A percentile compares a stretch with the other conserved stretches of the same genome.
Conservation (phyloP, 2,888 invertebrate species). For the Zonitis immaculata region DNA sequence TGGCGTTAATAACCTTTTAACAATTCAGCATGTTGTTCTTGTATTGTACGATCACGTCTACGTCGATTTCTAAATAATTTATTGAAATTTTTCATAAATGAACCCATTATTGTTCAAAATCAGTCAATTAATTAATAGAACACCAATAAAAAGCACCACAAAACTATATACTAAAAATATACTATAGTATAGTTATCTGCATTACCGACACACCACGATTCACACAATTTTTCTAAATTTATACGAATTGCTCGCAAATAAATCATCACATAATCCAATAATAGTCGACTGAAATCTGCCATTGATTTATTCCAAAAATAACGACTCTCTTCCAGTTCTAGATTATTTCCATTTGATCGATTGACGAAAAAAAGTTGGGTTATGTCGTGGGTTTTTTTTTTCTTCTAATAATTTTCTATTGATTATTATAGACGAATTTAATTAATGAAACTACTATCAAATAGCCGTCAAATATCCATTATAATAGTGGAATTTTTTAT, state of each 20-base stretch:
- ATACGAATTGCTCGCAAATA: too few relatives aligned
- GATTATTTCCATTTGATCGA: too few relatives aligned
- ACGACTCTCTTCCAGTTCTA: too few relatives aligned
- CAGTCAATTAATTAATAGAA: too few relatives aligned
- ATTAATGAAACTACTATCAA: slow-evolving; percentile 35
- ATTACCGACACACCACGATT: not conserved
- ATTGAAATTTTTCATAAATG: not conserved
- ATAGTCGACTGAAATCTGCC: too few relatives aligned
- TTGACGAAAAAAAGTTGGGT: too few relatives aligned
- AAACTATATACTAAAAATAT: not conserved
- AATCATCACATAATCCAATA: too few relatives aligned
- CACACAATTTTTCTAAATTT: too few relatives aligned
- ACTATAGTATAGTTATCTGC: not conserved
- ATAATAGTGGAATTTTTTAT: slow-evolving; percentile 15
- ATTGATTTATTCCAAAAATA: too few relatives aligned
- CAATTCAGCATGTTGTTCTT: slow-evolving; percentile 40
- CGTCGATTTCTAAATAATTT: not conserved
- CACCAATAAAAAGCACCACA: not conserved
- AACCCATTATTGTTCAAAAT: not conserved
- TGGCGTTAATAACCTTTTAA: slow-evolving; percentile 33
- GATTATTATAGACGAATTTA: too few relatives aligned
- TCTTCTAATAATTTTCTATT: too few relatives aligned
- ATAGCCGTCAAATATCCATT: slow-evolving; percentile 42
- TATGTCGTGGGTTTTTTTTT: not conserved
- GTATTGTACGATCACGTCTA: slow-evolving; percentile 10